Percentiles rank a stretch among this genome's conserved stretches.
Evolutionary conservation across 1,140 invertebrate genomes (phyloP).

Genomic region (Nomia melanderi): DNA sequence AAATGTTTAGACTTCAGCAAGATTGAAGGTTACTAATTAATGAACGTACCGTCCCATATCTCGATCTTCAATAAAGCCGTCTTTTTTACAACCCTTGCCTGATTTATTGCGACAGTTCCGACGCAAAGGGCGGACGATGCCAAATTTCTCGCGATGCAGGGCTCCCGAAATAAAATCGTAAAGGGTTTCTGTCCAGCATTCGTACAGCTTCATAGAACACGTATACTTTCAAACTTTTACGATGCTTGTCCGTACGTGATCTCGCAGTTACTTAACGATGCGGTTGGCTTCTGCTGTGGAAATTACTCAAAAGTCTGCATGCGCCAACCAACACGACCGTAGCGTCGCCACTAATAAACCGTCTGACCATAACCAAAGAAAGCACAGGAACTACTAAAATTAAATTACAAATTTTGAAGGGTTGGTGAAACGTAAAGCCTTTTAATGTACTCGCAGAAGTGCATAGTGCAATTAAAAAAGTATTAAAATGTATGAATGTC

Average conservation of each 20-base stretch:
- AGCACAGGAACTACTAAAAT: slow-evolving; percentile 38
- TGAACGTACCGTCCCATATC: no score
- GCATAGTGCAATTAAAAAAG: no score
- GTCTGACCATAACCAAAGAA: slow-evolving; percentile 15
- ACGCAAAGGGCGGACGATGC: slow-evolving; percentile 33
- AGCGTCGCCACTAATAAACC: slow-evolving; percentile 29
- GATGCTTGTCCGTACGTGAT: slow-evolving; percentile 38
- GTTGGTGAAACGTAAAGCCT: background rate
- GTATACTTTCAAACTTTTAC: background rate
- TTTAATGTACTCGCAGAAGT: no score
- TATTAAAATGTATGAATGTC: no score
- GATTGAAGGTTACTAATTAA: no score
- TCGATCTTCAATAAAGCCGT: no score
- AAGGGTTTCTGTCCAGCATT: slow-evolving; percentile 29
- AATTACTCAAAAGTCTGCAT: slow-evolving; percentile 45
- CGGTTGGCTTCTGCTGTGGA: slow-evolving; percentile 37
- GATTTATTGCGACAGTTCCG: slow-evolving; percentile 30
- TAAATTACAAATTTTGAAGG: slow-evolving; percentile 64
- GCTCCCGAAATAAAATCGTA: slow-evolving; percentile 18
- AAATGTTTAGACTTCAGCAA: no score
- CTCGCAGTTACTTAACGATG: slow-evolving; percentile 46
- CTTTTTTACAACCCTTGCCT: background rate
- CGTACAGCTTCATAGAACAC: background rate
- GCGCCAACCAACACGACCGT: slow-evolving; percentile 8
- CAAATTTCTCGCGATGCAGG: slow-evolving; percentile 49